Evolutionary conservation across 2,888 invertebrate species (phyloP).

Genomic region (Sphinx pinastri): DNA sequence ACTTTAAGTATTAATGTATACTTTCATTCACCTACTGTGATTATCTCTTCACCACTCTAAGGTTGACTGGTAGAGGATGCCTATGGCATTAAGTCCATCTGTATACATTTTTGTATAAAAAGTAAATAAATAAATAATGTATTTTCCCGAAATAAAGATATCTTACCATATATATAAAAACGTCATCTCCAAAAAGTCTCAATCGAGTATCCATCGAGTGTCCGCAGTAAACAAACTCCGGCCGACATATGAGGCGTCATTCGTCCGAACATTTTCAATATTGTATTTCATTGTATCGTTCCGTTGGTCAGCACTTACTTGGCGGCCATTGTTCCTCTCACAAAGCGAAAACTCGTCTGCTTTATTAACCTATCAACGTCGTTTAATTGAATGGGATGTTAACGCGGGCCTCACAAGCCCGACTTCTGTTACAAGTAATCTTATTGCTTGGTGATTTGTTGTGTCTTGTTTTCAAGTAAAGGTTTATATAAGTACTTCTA

Average conservation of each 20-base stretch:
- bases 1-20: too few relatives aligned
- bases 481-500: background rate
- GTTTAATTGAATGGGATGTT: constrained; percentile 13
- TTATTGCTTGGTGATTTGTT: constrained; percentile 1
- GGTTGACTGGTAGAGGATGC: too few relatives aligned
- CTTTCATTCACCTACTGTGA: too few relatives aligned
- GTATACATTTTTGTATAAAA: too few relatives aligned
- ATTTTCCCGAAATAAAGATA: too few relatives aligned
- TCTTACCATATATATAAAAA: too few relatives aligned
- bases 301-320: constrained; percentile 43
- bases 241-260: constrained; percentile 38
- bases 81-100: too few relatives aligned
- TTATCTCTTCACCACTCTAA: too few relatives aligned
- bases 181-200: background rate
- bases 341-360: constrained; percentile 23
- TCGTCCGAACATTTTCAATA: constrained; percentile 39
- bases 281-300: constrained; percentile 40
- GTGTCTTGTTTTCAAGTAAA: background rate
- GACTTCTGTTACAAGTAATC: constrained; percentile 19
- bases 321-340: constrained; percentile 25
- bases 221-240: background rate
- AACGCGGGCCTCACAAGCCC: background rate
- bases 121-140: too few relatives aligned
- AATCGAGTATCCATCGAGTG: constrained; percentile 18
- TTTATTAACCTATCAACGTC: constrained; percentile 20